Conservation (phyloP, 1,140 invertebrate genomes). For the Sitobion miscanthi region DNA sequence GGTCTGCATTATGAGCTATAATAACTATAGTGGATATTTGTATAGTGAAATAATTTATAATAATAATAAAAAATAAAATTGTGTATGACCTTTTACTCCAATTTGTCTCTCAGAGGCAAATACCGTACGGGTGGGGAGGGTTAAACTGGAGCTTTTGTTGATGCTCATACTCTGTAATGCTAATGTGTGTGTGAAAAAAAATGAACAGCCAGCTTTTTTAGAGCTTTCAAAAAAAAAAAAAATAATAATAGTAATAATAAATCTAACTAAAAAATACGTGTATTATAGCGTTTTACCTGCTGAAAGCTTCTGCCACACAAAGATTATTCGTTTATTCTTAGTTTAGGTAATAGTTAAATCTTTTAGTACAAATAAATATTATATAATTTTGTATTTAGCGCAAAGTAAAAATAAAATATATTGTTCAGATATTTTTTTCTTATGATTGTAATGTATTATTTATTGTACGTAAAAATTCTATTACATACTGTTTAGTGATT, state of each 20-base stretch:
- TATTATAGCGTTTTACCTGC: constrained; percentile 56
- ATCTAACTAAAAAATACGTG: constrained; percentile 51
- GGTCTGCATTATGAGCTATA: background rate
- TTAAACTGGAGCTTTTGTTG: background rate
- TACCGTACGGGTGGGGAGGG: background rate
- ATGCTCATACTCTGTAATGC: constrained; percentile 30
- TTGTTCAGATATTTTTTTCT: background rate
- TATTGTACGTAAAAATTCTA: background rate
- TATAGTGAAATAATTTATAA: background rate
- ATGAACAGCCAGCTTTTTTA: constrained; percentile 39
- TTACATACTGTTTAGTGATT: background rate
- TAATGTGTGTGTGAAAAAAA: constrained; percentile 38
- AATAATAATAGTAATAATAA: constrained; percentile 33
- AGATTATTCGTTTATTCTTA: constrained; percentile 12
- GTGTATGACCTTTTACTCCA: constrained; percentile 53
- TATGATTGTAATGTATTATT: background rate
- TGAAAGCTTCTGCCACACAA: constrained; percentile 56
- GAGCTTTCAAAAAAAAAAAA: background rate
- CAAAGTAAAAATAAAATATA: background rate
- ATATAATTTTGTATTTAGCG: background rate
- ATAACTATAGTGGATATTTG: constrained; percentile 22
- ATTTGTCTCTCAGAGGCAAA: constrained; percentile 15
- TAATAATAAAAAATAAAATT: constrained; percentile 24
- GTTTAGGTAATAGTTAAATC: background rate
- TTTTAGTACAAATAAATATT: constrained; percentile 18